Evolutionary conservation across 2,113 vertebrate species (phyloP).

Genomic region (Paratilapia polleni): DNA sequence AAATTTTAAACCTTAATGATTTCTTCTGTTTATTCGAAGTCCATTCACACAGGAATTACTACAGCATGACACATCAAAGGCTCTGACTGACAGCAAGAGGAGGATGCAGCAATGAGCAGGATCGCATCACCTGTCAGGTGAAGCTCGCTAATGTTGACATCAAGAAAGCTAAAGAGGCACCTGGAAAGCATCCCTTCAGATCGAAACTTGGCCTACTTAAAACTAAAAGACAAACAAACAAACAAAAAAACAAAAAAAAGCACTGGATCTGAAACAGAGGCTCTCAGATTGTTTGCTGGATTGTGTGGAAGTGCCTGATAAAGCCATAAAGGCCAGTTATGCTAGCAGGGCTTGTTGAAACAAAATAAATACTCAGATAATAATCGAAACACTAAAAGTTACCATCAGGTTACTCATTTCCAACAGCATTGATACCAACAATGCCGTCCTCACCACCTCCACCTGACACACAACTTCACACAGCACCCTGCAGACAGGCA

Average conservation of each 20-base stretch:
- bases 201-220: background rate
- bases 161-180: background rate
- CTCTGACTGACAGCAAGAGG: background rate
- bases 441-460: no score
- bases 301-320: background rate
- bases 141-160: background rate
- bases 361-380: no score
- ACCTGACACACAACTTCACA: no score
- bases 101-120: background rate
- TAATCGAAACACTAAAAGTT: no score
- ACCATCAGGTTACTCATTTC: no score
- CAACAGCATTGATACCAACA: no score
- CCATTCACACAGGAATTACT: background rate
- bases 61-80: background rate
- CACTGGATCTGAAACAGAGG: background rate
- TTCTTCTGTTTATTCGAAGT: background rate
- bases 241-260: background rate
- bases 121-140: background rate
- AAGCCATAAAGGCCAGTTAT: background rate
- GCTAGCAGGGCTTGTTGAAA: background rate
- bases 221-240: no score
- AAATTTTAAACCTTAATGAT: background rate
- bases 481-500: no score
- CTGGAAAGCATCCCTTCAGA: background rate
- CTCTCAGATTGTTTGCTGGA: background rate